Conservation (phyloP, 1,140 invertebrate genomes). For the Drosophila pseudoobscura region DNA sequence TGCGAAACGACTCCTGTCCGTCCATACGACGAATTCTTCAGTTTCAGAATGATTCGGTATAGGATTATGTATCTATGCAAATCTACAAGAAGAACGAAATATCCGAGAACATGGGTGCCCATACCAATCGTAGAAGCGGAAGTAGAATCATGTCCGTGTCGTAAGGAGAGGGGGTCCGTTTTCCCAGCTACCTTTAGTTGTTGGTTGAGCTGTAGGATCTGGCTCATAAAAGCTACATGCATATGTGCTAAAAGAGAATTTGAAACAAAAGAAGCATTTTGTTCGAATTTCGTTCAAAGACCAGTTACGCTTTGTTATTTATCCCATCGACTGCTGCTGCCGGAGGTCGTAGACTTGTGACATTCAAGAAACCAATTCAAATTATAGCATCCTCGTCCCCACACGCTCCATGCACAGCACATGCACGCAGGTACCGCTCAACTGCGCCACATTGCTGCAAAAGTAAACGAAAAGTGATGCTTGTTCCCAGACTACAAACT, state of each 20-base stretch:
- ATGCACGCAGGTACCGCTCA: conserved; percentile 78
- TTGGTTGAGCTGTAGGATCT: neutral
- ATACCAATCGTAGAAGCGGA: conserved; percentile 7
- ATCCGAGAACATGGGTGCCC: conserved; percentile 41
- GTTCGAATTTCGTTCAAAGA: conserved; percentile 52
- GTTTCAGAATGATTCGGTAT: no score
- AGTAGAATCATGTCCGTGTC: conserved; percentile 25
- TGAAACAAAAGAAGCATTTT: conserved; percentile 57
- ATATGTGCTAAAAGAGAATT: conserved; percentile 57
- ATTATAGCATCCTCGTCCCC: neutral
- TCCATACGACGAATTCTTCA: conserved; percentile 11
- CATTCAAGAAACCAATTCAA: conserved; percentile 10
- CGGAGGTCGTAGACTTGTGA: neutral
- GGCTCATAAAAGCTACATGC: conserved; percentile 12
- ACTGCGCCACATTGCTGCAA: conserved; percentile 73
- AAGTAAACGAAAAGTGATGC: conserved; percentile 60
- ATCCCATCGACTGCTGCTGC: conserved; percentile 8
- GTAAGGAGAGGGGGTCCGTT: neutral
- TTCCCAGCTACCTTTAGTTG: neutral
- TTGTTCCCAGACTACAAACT: conserved; percentile 42
- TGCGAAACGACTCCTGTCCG: no score
- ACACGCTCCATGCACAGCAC: conserved; percentile 36
- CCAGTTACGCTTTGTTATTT: conserved; percentile 52
- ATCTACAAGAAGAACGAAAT: conserved; percentile 44
- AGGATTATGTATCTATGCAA: conserved; percentile 7